phyloP scores from a whole-genome alignment of 2,888 invertebrate species.

The Euzetes globulus region DNA sequence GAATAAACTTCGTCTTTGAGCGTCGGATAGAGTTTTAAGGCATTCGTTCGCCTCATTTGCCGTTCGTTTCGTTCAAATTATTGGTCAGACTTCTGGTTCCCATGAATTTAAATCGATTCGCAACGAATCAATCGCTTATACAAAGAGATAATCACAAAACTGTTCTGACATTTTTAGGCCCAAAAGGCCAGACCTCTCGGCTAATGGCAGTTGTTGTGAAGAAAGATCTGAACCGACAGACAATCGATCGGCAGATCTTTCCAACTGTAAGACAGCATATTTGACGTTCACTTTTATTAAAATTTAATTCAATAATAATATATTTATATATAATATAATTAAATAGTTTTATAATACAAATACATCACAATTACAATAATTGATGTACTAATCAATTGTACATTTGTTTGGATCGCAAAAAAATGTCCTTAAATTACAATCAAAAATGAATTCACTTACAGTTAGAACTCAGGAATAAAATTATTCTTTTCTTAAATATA shows the following conservation, averaged over 20 bases:
- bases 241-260: too few relatives aligned
- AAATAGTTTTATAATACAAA: constrained; percentile 14
- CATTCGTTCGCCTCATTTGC: background rate
- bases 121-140: background rate
- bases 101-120: background rate
- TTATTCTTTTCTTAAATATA: background rate
- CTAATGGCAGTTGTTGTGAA: background rate
- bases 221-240: background rate
- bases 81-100: background rate
- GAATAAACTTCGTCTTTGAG: background rate
- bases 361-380: constrained; percentile 19
- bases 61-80: background rate
- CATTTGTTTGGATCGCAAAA: background rate
- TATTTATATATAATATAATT: constrained; percentile 2
- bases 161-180: background rate
- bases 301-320: background rate
- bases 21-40: background rate
- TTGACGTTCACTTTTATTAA: background rate
- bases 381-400: constrained; percentile 12
- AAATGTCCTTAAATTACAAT: background rate
- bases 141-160: too few relatives aligned
- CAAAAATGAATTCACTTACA: background rate
- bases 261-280: background rate
- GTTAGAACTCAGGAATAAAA: too few relatives aligned
- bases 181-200: background rate